A percentile compares a stretch with the other conserved stretches of the same genome.
These are phyloP conservation scores for Grallaria varia DNA, from an alignment of 2,113 vertebrate genomes.

Conservation along the genomic window DNA sequence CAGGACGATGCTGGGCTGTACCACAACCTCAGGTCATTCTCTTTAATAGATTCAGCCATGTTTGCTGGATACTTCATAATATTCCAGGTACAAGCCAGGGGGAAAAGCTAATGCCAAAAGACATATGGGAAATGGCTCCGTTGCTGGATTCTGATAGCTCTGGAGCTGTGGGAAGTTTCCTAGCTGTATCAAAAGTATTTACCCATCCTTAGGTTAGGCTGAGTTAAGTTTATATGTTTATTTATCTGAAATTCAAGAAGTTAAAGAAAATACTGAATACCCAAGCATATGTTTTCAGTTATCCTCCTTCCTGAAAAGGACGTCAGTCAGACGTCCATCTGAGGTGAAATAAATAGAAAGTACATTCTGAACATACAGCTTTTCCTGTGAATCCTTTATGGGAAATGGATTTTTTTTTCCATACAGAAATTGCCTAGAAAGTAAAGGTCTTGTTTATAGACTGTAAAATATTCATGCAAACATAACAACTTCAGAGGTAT, in stretches of 20 bases:
- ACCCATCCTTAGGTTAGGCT: background rate
- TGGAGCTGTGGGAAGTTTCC: background rate
- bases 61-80: background rate
- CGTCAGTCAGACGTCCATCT: background rate
- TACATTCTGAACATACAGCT: conserved; percentile 21
- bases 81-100: background rate
- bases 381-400: conserved; percentile 7
- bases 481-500: background rate
- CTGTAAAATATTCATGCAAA: background rate
- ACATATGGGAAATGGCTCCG: background rate
- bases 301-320: conserved; percentile 7
- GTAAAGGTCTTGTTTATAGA: conserved; percentile 26
- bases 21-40: background rate
- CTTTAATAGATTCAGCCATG: background rate
- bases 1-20: background rate
- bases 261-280: background rate
- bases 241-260: background rate
- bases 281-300: conserved; percentile 39
- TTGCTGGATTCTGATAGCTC: background rate
- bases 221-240: background rate
- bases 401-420: conserved; percentile 13
- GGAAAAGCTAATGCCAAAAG: background rate
- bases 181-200: background rate
- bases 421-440: background rate
- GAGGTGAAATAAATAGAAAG: conserved; percentile 54